Percentiles rank a stretch among this genome's conserved stretches.
These are phyloP conservation scores for Augochlora pura DNA, from an alignment of 1,140 invertebrate species.

Conservation along the genomic window DNA sequence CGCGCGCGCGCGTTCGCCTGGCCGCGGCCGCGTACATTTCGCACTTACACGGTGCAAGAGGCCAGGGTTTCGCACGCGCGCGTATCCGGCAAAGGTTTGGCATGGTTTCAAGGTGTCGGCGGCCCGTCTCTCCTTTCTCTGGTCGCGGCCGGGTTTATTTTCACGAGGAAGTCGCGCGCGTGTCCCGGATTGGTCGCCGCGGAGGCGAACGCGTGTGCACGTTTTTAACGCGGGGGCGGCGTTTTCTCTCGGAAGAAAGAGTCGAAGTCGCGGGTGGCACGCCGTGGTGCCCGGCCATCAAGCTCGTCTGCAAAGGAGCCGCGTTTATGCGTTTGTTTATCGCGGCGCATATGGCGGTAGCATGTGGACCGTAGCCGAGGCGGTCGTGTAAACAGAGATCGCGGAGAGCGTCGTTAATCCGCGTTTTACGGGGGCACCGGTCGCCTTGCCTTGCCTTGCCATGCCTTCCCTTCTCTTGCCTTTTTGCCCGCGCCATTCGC, in stretches of 20 bases:
- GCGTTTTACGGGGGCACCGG: slow-evolving; percentile 47
- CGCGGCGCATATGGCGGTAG: slow-evolving; percentile 78
- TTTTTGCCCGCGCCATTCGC: background rate
- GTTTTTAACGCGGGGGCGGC: slow-evolving; percentile 66
- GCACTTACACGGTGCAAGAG: background rate
- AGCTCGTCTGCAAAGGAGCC: slow-evolving; percentile 70
- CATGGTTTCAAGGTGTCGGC: slow-evolving; percentile 66
- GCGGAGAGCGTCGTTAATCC: slow-evolving; percentile 52
- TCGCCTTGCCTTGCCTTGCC: slow-evolving; percentile 14
- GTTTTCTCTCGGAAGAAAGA: slow-evolving; percentile 33
- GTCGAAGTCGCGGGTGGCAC: slow-evolving; percentile 25
- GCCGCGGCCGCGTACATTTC: slow-evolving; percentile 32
- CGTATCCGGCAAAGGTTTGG: slow-evolving; percentile 56
- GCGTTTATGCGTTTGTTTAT: slow-evolving; percentile 76
- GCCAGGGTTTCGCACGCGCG: slow-evolving; percentile 22
- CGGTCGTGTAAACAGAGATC: no score
- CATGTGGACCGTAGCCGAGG: slow-evolving; percentile 1
- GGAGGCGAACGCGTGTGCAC: slow-evolving; percentile 43
- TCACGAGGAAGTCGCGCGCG: slow-evolving; percentile 43
- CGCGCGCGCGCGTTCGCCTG: background rate
- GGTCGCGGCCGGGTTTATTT: slow-evolving; percentile 61
- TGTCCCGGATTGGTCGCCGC: slow-evolving; percentile 16
- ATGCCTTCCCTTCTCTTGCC: no score
- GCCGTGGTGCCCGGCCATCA: slow-evolving; percentile 4
- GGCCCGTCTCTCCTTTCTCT: slow-evolving; percentile 58